Evolutionary conservation across 2,888 invertebrate genomes (phyloP).

Genomic region (Caenorhabditis sp.): DNA sequence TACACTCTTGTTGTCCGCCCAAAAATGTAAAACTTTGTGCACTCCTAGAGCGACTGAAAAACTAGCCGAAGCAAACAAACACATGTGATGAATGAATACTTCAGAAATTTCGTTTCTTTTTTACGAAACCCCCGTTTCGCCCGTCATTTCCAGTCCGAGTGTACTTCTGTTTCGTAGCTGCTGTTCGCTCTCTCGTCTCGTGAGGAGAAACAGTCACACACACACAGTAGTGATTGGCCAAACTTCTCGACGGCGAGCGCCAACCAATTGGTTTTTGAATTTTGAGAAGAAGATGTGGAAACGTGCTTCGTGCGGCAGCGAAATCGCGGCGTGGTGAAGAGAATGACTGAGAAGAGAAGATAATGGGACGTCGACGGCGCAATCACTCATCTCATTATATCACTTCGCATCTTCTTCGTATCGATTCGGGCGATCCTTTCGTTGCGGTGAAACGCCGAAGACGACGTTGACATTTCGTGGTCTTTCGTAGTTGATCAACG

Average conservation of each 20-base stretch:
- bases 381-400: not conserved
- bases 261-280: conserved; percentile 18
- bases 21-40: conserved; percentile 4
- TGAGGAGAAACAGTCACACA: conserved; percentile 5
- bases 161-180: not conserved
- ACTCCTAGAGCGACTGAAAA: conserved; percentile 12
- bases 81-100: not conserved
- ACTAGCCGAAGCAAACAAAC: conserved; percentile 12
- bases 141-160: not conserved
- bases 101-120: not conserved
- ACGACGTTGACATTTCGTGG: too few relatives aligned
- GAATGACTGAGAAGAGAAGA: not conserved
- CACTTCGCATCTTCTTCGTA: not conserved
- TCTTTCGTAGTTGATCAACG: too few relatives aligned
- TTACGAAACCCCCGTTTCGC: not conserved
- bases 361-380: not conserved
- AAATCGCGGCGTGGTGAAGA: not conserved
- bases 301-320: conserved; percentile 10
- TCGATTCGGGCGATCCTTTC: not conserved
- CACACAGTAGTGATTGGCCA: conserved; percentile 9
- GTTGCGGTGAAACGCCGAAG: not conserved
- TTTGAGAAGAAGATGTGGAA: conserved; percentile 4
- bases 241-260: conserved; percentile 4
- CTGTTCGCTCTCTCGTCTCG: not conserved
- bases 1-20: not conserved